Conservation (phyloP, 2,113 vertebrate genomes). For the Columbina picui region DNA sequence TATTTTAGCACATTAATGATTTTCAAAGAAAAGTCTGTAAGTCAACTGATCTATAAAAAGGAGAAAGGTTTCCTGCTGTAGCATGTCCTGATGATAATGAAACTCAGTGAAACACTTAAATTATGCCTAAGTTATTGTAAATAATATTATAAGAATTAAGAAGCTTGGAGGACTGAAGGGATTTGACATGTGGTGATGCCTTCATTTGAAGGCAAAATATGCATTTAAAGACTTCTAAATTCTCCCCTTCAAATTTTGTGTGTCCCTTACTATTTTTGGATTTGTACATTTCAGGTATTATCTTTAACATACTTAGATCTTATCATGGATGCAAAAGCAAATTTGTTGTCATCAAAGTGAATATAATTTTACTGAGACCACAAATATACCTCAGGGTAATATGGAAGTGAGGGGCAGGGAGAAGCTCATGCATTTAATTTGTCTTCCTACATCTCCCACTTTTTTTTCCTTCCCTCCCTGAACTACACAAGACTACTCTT, state of each 20-base stretch:
- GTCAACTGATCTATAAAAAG: neutral
- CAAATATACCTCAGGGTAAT: neutral
- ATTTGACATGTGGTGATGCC: neutral
- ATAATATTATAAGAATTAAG: neutral
- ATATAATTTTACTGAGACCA: neutral
- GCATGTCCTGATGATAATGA: neutral
- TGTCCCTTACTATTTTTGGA: neutral
- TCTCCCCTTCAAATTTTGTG: neutral
- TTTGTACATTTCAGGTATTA: neutral
- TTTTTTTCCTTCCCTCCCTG: neutral
- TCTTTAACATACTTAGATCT: neutral
- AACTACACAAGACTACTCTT: neutral
- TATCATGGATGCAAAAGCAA: neutral
- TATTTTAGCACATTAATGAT: neutral
- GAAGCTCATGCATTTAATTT: neutral
- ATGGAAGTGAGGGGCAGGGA: neutral
- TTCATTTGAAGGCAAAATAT: neutral
- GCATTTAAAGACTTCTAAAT: neutral
- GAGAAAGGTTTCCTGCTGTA: neutral
- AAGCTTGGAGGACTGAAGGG: neutral
- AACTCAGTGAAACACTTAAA: neutral
- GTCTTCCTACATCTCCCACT: neutral
- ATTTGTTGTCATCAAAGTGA: neutral
- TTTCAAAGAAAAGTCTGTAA: neutral
- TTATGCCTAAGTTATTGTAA: neutral